Percentiles rank a stretch among this genome's conserved stretches.
These are phyloP conservation scores for Neogobius melanostomus DNA, from an alignment of 2,113 vertebrate genomes.

Conservation along the genomic window DNA sequence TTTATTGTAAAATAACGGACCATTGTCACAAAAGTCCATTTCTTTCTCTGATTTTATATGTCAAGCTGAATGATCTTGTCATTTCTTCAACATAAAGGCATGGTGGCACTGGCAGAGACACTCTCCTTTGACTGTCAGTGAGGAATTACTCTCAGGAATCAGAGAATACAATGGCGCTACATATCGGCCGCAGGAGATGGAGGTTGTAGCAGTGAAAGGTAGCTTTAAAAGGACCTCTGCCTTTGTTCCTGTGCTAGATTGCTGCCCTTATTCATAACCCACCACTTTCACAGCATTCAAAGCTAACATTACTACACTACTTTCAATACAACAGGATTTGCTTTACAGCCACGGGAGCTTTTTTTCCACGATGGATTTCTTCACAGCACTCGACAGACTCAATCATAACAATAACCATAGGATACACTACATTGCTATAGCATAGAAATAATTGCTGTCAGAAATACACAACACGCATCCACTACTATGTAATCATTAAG, in stretches of 20 bases:
- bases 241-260: conserved; percentile 25
- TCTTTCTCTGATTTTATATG: neutral
- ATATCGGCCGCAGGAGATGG: conserved; percentile 29
- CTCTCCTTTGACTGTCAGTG: conserved; percentile 43
- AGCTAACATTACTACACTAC: neutral
- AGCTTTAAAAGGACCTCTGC: conserved; percentile 16
- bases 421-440: conserved; percentile 23
- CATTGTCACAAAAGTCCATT: neutral
- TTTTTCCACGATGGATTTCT: conserved; percentile 16
- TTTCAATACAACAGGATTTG: neutral
- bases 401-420: conserved; percentile 20
- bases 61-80: neutral
- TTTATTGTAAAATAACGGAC: neutral
- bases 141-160: conserved; percentile 52
- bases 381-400: conserved; percentile 21
- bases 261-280: neutral
- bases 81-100: conserved; percentile 11
- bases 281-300: neutral
- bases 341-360: too few species aligned
- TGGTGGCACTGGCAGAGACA: conserved; percentile 5
- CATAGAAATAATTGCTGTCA: conserved; percentile 25
- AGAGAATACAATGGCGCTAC: conserved; percentile 25
- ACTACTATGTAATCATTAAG: conserved; percentile 9
- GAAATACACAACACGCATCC: conserved; percentile 5
- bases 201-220: conserved; percentile 24